Percentiles rank a stretch among this genome's conserved stretches.
Evolutionary conservation across 2,888 invertebrate genomes (phyloP).

Genomic region (Teinopalpus imperialis): DNA sequence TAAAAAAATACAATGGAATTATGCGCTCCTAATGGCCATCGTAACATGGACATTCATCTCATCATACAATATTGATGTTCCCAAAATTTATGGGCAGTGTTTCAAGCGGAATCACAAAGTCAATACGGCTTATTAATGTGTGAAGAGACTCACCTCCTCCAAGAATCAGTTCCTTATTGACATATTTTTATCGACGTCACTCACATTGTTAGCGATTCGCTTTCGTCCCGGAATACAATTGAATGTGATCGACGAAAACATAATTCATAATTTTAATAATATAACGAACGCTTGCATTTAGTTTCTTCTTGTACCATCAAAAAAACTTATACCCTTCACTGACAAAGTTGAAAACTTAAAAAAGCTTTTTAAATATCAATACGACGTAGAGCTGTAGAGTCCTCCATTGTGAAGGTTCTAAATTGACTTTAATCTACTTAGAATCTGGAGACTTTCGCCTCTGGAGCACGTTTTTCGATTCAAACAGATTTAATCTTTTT

Average conservation of each 20-base stretch:
- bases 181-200: slow-evolving; percentile 69
- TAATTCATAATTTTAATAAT: slow-evolving; percentile 68
- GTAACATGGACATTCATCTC: slow-evolving; percentile 80
- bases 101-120: slow-evolving; percentile 68
- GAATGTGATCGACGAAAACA: slow-evolving; percentile 73
- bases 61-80: slow-evolving; percentile 79
- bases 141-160: slow-evolving; percentile 73
- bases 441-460: slow-evolving; percentile 66
- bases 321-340: slow-evolving; percentile 33
- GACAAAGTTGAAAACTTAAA: slow-evolving; percentile 42
- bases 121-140: slow-evolving; percentile 78
- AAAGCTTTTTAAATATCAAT: slow-evolving; percentile 52
- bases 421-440: slow-evolving; percentile 70
- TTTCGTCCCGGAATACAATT: slow-evolving; percentile 74
- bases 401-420: slow-evolving; percentile 51
- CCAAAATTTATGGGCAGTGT: slow-evolving; percentile 71
- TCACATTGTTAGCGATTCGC: slow-evolving; percentile 69
- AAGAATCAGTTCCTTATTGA: slow-evolving; percentile 50
- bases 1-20: slow-evolving; percentile 77
- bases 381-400: slow-evolving; percentile 42
- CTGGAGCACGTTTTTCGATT: slow-evolving; percentile 69
- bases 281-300: slow-evolving; percentile 40
- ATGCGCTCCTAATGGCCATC: slow-evolving; percentile 73
- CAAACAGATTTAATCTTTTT: slow-evolving; percentile 74
- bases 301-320: slow-evolving; percentile 35